Evolutionary conservation across 2,888 invertebrate species (phyloP), one percentile per base, ranked within the genome.

Genomic region (Drosophila hamatofila): DNA sequence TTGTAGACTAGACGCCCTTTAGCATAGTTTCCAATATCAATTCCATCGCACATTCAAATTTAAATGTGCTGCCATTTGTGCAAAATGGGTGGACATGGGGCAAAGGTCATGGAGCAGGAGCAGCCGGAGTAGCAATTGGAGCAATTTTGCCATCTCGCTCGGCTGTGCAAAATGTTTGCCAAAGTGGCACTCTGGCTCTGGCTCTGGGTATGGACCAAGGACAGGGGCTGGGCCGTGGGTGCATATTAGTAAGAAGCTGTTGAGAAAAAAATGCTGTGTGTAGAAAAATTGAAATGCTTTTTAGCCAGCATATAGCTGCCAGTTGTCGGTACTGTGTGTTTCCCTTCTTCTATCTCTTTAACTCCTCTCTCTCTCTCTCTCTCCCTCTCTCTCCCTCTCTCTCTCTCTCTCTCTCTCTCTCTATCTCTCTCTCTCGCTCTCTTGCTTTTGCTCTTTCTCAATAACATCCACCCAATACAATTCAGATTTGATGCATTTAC

Each of bases 401-500:
- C 1, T 0, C 14, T 14, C 12, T 4, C 18, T 25, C 21, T 33
- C n/a, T 12, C 11, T 21, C 33, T 16, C 30, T 23, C 5, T 5
- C 11, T 39, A 12, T 16, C 46, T 21, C 11, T 35, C 35, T 5
- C 0, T 14, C 14, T 35, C 2, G 14, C 14, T 35, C 6, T 14
- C 0, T 35, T 6, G 0, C 2, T 14, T 14, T 14, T 14, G 37
- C 48, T 30, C 37, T 61, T 12, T 30, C 56, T 67, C 79, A 64
- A 76, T 73, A 67, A 37, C 73, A 54, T n/a, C 64, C 30, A 16
- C 12, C 68, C 72, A 71, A 81, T 74, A 72, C 87, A 78, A 81
- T 84, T 84, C 78, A 72, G 72, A 75, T 81, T 84, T 84, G 87
- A 84, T 84, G 84, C 87, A 87, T 82, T 84, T 84, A 81, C 87